phyloP scores from a whole-genome alignment of 2,113 vertebrate genomes.

The Falcunculus frontatus region DNA sequence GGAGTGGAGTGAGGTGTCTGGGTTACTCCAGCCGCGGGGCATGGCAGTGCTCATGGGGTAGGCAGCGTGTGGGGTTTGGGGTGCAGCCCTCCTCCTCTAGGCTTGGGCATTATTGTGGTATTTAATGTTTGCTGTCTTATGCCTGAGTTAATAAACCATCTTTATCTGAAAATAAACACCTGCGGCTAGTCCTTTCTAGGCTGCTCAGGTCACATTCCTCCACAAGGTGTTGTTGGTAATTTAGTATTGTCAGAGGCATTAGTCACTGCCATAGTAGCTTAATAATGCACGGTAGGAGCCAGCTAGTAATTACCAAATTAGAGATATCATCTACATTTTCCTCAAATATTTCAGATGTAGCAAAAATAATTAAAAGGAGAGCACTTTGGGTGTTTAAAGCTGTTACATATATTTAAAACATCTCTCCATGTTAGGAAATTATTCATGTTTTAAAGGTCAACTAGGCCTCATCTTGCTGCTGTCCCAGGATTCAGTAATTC shows the following conservation, averaged over 20 bases:
- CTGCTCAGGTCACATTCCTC: slow-evolving; percentile 15
- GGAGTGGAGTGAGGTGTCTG: background rate
- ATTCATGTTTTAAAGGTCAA: background rate
- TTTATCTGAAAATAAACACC: slow-evolving; percentile 26
- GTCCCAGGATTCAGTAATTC: background rate
- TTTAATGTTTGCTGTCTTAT: background rate
- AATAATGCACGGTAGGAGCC: background rate
- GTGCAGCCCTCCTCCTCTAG: background rate
- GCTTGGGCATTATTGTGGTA: background rate
- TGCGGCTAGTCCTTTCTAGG: background rate
- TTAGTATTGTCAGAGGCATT: slow-evolving; percentile 35
- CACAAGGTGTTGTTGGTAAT: slow-evolving; percentile 31
- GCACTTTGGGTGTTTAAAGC: background rate
- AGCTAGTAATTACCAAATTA: slow-evolving; percentile 51
- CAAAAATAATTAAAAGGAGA: slow-evolving; percentile 10
- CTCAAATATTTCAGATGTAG: background rate
- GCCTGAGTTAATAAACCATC: background rate
- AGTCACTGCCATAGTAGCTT: slow-evolving; percentile 28
- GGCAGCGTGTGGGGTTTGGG: background rate
- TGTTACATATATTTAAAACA: background rate
- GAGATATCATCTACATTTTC: slow-evolving; percentile 1
- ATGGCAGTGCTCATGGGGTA: accelerated
- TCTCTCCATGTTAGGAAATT: background rate
- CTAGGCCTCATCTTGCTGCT: background rate
- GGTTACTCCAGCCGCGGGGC: accelerated